These are phyloP conservation scores for Diglossa cyanea DNA, from an alignment of 2,797 vertebrate genomes.

Conservation along the genomic window DNA sequence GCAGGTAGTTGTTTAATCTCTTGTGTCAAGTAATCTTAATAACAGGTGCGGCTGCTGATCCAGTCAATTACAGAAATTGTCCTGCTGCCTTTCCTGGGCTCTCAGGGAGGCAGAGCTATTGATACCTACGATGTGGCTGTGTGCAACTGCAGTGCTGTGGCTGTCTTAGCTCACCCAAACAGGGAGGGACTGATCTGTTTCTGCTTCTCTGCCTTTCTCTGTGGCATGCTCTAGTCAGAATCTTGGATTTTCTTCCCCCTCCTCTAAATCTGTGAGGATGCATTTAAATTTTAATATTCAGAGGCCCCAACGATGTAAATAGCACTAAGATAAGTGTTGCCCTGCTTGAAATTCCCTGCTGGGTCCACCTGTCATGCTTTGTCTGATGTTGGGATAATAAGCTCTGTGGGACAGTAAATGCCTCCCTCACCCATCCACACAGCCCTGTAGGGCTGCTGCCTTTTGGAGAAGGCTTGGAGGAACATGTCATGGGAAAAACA, in stretches of 20 bases:
- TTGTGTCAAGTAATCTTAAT: slow-evolving; percentile 37
- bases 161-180: background rate
- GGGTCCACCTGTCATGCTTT: slow-evolving; percentile 7
- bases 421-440: background rate
- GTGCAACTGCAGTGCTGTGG: background rate
- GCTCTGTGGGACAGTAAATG: background rate
- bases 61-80: slow-evolving; percentile 31
- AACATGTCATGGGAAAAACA: background rate
- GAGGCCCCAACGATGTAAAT: background rate
- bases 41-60: slow-evolving; percentile 32
- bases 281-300: background rate
- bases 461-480: background rate
- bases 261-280: background rate
- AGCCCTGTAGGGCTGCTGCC: background rate
- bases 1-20: slow-evolving; percentile 35
- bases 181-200: background rate
- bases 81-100: background rate
- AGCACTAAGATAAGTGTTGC: background rate
- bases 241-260: background rate
- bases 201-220: background rate
- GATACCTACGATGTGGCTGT: background rate
- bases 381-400: background rate
- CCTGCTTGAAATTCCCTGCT: background rate
- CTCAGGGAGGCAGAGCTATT: background rate
- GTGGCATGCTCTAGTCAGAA: background rate